Evolutionary conservation across 2,888 invertebrate species (phyloP), one percentile per base, ranked within the genome.

Genomic region (Phaonia tiefii): DNA sequence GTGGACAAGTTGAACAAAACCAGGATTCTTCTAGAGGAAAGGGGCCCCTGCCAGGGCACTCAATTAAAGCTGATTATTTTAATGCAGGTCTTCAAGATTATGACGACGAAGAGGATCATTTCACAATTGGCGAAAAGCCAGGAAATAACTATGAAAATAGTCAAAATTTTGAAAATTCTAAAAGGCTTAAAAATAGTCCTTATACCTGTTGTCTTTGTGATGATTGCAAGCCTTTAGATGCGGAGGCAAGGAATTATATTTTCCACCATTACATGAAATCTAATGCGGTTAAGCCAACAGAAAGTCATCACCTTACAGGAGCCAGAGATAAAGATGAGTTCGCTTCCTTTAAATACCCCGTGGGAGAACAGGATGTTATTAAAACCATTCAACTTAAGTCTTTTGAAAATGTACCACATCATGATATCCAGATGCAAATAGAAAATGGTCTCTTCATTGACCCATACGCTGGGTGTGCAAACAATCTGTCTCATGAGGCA

Each of bases 401-500:
- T 51, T 8, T 7, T 4, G 5, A 17, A 46, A 46, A 46, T n/a
- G 5, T 39, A 42, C 11, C 20, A 1, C 22, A 17, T 4, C 5
- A 37, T 15, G 58, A 58, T 2, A 8, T 17, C 46, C 46, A n/a
- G n/a, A n/a, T n/a, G n/a, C n/a, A 15, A 46, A 46, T 15, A 2
- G 4, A 1, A 1, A 15, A 13, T 46, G 15, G 22, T 5, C 20
- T 13, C 3, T 11, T 1, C 20, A 10, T 10, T 22, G 8, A 7
- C 1, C 10, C 44, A 25, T 8, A 67, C 66, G 15, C 42, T 70
- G 85, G 86, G 54, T 51, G 83, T 13, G 81, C 78, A 39, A 89
- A 90, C 73, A 90, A 91, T 84, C 84, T 91, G 0, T 87, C 88
- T 0, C 90, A 91, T 49, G 90, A 91, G 82, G 90, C 91, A 49